Evolutionary conservation across 92 coral and sea anemone species (phyloP).

Genomic region (Phymanthus crucifer): DNA sequence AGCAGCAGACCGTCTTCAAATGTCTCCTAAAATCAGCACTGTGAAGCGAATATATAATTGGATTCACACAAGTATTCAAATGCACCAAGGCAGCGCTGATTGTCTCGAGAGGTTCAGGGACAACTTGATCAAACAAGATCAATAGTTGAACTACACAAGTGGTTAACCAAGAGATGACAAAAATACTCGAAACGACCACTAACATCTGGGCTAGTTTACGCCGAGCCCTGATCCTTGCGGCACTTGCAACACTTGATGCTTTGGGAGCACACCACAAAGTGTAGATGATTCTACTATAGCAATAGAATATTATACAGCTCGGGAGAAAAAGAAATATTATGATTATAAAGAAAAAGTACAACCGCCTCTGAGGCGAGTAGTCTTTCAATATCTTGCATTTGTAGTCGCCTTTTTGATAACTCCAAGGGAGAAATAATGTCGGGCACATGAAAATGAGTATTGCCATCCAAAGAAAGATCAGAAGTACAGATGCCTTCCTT

Average conservation of each 20-base stretch:
- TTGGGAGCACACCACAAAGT: slow-evolving; percentile 37
- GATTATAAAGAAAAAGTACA: slow-evolving; percentile 24
- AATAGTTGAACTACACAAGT: slow-evolving; percentile 28
- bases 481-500: slow-evolving; percentile 12
- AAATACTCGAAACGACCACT: slow-evolving; percentile 25
- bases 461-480: slow-evolving; percentile 22
- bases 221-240: slow-evolving; percentile 9
- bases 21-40: slow-evolving; percentile 36
- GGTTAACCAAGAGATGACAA: slow-evolving; percentile 37
- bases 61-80: slow-evolving; percentile 34
- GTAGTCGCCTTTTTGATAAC: not conserved
- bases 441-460: slow-evolving; percentile 30
- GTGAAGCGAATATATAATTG: slow-evolving; percentile 37
- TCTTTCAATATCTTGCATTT: not conserved
- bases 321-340: slow-evolving; percentile 30
- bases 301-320: slow-evolving; percentile 22
- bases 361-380: not conserved
- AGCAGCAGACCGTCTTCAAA: slow-evolving; percentile 14
- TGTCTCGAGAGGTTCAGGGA: not conserved
- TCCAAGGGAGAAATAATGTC: slow-evolving; percentile 19
- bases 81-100: slow-evolving; percentile 13
- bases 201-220: slow-evolving; percentile 41
- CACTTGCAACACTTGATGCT: not conserved
- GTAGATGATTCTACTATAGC: slow-evolving; percentile 34
- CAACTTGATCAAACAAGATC: slow-evolving; percentile 15